Base-by-base conservation (phyloP, 1,140 invertebrate species). In the Stegodyphus dumicola region DNA sequence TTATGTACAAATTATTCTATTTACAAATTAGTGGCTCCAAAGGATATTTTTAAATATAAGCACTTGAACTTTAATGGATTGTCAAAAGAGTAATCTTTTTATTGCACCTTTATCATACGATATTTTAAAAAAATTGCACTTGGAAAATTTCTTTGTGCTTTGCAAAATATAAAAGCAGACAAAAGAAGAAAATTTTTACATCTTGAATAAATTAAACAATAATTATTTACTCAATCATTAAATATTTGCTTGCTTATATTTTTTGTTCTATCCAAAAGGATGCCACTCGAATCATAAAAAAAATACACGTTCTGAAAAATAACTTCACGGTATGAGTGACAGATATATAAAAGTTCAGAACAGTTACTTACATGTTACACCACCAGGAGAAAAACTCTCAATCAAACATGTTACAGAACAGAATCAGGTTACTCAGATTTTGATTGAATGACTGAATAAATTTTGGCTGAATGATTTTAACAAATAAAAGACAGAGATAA, bases 21-120 rank as follows among this genome's bases (percentile, higher is more conserved):
- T 76, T 85, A 85, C 81, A 85, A 77, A 76, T 6, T 49, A 74
- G 74, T 76, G 73, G 81, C 81, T 77, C 74, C 60, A 60, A 76
- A 15, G 13, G 13, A 18, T 15, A 53, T 51, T 83, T 83, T 74
- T 74, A 76, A 76, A 66, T 65, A 56, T 18, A 69, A 18, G 65
- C 13, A 81, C 64, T 13, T 67, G 60, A 74, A 51, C 13, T n/a
- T n/a, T 52, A 56, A 56, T 6, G 65, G 81, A 85, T 85, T 85
- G 81, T 77, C 81, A 18, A 53, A 66, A 85, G 56, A 53, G 64
- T 60, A 2, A 15, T 67, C 17, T 18, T 67, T 17, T n/a, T 67
- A 17, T 67, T 67, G 65, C 65, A 67, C 65, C 65, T 67, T 67
- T 17, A 67, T 7, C 11, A 67, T 67, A 67, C 3, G 3, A 33